Percentiles rank a stretch among this genome's conserved stretches.
phyloP scores from a whole-genome alignment of 2,797 vertebrate species.

The Trematocara caparti region DNA sequence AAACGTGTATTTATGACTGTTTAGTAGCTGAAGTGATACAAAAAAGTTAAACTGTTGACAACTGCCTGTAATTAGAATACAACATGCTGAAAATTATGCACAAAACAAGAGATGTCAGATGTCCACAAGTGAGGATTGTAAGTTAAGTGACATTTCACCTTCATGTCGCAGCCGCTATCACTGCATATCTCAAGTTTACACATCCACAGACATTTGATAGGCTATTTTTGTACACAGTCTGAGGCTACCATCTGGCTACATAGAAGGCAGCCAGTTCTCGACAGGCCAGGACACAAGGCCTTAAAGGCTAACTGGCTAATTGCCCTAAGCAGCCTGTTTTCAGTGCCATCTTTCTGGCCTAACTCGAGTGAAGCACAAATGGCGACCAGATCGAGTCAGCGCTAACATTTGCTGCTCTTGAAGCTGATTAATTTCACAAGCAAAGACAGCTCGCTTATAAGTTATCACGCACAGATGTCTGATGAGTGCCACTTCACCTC shows the following conservation, averaged over 20 bases:
- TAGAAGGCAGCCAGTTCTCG: slow-evolving; percentile 60
- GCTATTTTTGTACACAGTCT: slow-evolving; percentile 59
- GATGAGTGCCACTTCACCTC: slow-evolving; percentile 51
- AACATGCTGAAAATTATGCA: slow-evolving; percentile 4
- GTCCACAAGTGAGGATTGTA: not conserved
- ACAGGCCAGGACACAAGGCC: slow-evolving; percentile 64
- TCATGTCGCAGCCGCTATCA: slow-evolving; percentile 20
- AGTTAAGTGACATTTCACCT: slow-evolving; percentile 42
- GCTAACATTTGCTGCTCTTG: slow-evolving; percentile 55
- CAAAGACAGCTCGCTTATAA: slow-evolving; percentile 38
- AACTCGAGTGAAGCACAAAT: slow-evolving; percentile 46
- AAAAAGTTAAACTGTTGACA: not conserved
- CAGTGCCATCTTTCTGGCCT: slow-evolving; percentile 52
- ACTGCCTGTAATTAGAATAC: slow-evolving; percentile 13
- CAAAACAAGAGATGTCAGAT: slow-evolving; percentile 1
- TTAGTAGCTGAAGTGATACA: not conserved
- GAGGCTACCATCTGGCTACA: slow-evolving; percentile 69
- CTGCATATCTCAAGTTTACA: slow-evolving; percentile 38
- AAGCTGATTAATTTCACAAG: slow-evolving; percentile 63
- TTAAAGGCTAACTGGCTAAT: slow-evolving; percentile 73
- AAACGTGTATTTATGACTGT: not conserved
- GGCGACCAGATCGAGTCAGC: slow-evolving; percentile 38
- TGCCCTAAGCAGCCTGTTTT: slow-evolving; percentile 54
- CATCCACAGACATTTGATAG: slow-evolving; percentile 38
- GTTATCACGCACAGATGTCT: slow-evolving; percentile 55